Evolutionary conservation across 2,888 invertebrate species (phyloP), one percentile per base, ranked within the genome.

Genomic region (Coecobrya sp.): DNA sequence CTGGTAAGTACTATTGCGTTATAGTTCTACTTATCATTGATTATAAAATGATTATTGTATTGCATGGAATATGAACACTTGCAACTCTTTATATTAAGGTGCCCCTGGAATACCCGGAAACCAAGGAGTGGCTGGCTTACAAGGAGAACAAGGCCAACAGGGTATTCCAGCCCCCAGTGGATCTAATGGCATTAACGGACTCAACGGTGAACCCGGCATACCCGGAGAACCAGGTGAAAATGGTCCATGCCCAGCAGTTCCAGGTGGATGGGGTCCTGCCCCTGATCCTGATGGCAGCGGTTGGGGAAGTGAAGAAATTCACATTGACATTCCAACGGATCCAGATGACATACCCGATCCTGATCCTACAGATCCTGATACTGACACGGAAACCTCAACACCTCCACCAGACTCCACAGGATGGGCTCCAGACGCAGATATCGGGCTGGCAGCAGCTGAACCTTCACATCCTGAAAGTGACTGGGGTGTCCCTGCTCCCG

Each of bases 81-180:
- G 7, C 36, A 36, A 4, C 36, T 36, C 7, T 36, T 36, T 36
- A 36, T 36, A 36, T 4, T 36, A 1, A 70, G 70, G 91, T n/a
- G 0, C n/a, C 11, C 19, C 86, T 27, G 91, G 91, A 30, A 22
- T 82, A 11, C 79, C 91, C 1, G 91, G 91, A 86, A 85, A 65
- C 25, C 22, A 59, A 22, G 91, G 91, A 52, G 13, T 70, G 0
- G 65, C 79, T 19, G 91, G 91, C 0, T 11, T 79, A 11, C 73
- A 86, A n/a, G 91, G 86, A 1, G 59, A 85, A 49, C 86, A 76
- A 68, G 91, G 91, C 16, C n/a, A 73, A 59, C 52, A 76, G 22
- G 91, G 91, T 25, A 91, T 86, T 8, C 91, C 91, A 22, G 91
- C 82, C 7, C 86, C 87, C 55, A 86, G 82, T 19, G 89, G 91